Conservation (phyloP, 2,113 vertebrate genomes). For the Sebastes schlegelii region DNA sequence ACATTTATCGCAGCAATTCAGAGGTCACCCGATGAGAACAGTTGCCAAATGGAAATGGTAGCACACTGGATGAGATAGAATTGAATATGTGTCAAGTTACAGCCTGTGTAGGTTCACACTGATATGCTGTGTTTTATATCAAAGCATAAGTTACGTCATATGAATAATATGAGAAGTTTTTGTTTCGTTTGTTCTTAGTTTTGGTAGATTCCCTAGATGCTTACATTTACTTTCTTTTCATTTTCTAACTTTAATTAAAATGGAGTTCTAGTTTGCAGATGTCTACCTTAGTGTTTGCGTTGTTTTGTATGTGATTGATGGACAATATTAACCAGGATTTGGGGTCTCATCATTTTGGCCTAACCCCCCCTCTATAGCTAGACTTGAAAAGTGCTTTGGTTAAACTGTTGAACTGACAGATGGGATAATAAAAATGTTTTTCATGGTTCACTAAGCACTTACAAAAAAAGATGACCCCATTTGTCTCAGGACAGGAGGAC, state of each 20-base stretch:
- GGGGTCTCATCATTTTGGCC: slow-evolving; percentile 33
- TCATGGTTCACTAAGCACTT: slow-evolving; percentile 66
- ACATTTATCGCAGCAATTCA: slow-evolving; percentile 58
- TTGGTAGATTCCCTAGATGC: slow-evolving; percentile 62
- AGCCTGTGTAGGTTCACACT: slow-evolving; percentile 54
- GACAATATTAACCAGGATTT: slow-evolving; percentile 60
- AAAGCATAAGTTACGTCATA: slow-evolving; percentile 46
- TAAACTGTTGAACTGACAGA: slow-evolving; percentile 65
- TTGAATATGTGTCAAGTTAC: slow-evolving; percentile 34
- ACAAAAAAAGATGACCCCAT: slow-evolving; percentile 52
- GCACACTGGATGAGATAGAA: slow-evolving; percentile 59
- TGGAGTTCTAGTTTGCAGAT: slow-evolving; percentile 65
- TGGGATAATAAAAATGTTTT: slow-evolving; percentile 55
- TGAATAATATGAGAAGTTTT: slow-evolving; percentile 51
- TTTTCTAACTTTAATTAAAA: slow-evolving; percentile 65
- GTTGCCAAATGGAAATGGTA: slow-evolving; percentile 76
- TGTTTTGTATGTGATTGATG: slow-evolving; percentile 68
- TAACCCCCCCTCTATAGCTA: slow-evolving; percentile 37
- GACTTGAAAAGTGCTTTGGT: slow-evolving; percentile 63
- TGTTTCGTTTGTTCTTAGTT: slow-evolving; percentile 67
- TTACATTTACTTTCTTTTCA: slow-evolving; percentile 53
- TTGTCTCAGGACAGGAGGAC: slow-evolving; percentile 64
- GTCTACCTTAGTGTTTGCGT: slow-evolving; percentile 67
- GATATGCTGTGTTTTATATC: slow-evolving; percentile 64
- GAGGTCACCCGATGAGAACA: slow-evolving; percentile 52